phyloP scores from a whole-genome alignment of 2,113 vertebrate genomes.

The Archocentrus centrarchus region DNA sequence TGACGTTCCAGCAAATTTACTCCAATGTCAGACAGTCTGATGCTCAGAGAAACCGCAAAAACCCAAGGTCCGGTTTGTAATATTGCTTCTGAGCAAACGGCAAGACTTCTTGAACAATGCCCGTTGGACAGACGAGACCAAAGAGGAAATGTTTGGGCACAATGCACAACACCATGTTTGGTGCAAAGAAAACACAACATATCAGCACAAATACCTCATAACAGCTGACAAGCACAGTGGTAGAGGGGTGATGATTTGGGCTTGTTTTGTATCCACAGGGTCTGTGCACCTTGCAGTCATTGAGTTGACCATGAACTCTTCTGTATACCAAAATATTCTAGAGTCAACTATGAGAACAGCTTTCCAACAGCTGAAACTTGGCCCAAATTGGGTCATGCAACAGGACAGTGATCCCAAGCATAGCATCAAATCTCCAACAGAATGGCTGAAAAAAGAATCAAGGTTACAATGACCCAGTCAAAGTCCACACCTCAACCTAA shows the following conservation, averaged over 20 bases:
- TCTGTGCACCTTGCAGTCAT: neutral
- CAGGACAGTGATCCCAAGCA: neutral
- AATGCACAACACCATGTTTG: neutral
- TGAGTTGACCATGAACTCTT: neutral
- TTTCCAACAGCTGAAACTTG: too few relatives aligned
- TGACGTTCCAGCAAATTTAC: too few relatives aligned
- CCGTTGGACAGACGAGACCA: too few relatives aligned
- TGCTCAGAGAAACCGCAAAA: too few relatives aligned
- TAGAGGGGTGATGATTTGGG: neutral
- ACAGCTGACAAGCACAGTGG: neutral
- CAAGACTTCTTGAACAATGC: too few relatives aligned
- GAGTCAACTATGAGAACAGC: too few relatives aligned
- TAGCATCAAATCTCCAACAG: neutral
- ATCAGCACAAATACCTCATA: neutral
- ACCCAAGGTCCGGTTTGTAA: too few relatives aligned
- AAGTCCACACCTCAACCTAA: neutral
- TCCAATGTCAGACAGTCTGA: too few relatives aligned
- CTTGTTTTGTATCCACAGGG: neutral
- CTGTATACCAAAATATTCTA: too few relatives aligned
- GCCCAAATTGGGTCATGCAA: neutral
- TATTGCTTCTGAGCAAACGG: too few relatives aligned
- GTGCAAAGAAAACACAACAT: neutral
- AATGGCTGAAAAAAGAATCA: constrained; percentile 2
- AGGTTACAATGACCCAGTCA: too few relatives aligned
- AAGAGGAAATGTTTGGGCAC: neutral